A percentile compares a stretch with the other conserved stretches of the same genome.
These are phyloP conservation scores for Gymnocephalus cernua DNA, from an alignment of 2,113 vertebrate species.

Conservation along the genomic window DNA sequence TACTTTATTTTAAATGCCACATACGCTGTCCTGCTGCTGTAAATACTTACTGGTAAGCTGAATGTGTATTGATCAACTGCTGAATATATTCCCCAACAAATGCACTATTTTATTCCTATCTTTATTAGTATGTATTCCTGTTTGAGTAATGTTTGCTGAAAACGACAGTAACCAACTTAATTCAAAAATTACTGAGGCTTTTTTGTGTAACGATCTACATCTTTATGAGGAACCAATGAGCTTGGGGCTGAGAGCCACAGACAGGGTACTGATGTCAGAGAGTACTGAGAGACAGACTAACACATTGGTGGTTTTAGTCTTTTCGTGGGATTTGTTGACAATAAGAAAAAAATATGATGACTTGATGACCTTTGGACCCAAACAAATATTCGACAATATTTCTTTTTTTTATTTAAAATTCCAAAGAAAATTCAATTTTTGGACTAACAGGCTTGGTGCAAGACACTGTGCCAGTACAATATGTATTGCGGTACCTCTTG, in stretches of 20 bases:
- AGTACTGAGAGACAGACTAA: background rate
- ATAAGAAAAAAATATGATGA: background rate
- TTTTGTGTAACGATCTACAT: background rate
- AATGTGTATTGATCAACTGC: background rate
- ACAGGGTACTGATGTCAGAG: background rate
- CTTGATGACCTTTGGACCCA: background rate
- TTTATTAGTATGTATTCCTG: too few species aligned
- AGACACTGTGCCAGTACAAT: background rate
- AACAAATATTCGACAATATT: background rate
- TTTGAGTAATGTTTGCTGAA: background rate
- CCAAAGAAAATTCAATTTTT: background rate
- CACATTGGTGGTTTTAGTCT: background rate
- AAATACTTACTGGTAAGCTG: background rate
- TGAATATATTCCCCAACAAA: background rate
- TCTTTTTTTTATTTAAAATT: background rate
- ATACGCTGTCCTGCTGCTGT: background rate
- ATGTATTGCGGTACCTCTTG: conserved; percentile 67
- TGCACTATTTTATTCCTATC: background rate
- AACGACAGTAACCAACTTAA: background rate
- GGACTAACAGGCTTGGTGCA: background rate
- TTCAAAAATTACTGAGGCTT: background rate
- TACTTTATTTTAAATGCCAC: background rate
- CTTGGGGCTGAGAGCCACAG: background rate
- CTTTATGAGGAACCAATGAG: background rate
- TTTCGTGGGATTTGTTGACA: conserved; percentile 11